These are phyloP conservation scores for Lysandra coridon DNA, from an alignment of 2,888 invertebrate species.

Conservation along the genomic window DNA sequence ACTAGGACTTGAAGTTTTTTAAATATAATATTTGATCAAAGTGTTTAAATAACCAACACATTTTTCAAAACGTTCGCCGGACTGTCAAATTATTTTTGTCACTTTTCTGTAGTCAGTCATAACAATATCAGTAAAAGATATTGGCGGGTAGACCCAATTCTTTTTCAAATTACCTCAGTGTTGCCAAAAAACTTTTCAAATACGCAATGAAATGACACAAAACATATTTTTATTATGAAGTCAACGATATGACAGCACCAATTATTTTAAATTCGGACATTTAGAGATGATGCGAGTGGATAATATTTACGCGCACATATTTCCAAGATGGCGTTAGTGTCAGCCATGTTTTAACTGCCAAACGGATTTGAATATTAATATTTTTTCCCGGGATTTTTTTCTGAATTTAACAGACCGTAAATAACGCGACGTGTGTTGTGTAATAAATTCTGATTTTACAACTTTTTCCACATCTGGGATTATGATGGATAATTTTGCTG, in stretches of 20 bases:
- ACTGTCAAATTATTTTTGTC: slow-evolving; percentile 6
- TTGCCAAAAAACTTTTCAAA: slow-evolving; percentile 10
- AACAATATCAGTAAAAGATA: neutral
- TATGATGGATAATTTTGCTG: slow-evolving; percentile 9
- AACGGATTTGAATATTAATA: slow-evolving; percentile 9
- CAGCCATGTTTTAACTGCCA: slow-evolving; percentile 18
- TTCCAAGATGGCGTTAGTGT: neutral
- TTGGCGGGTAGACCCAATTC: slow-evolving; percentile 5
- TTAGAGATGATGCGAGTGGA: slow-evolving; percentile 6
- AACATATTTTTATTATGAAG: slow-evolving; percentile 14
- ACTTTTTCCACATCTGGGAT: neutral
- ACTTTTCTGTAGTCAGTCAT: neutral
- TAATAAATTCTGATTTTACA: slow-evolving; percentile 2
- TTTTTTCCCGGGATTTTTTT: neutral
- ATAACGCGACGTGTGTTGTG: neutral
- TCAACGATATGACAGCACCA: slow-evolving; percentile 15
- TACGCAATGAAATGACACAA: slow-evolving; percentile 3
- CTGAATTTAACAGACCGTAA: neutral
- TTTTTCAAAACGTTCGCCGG: neutral
- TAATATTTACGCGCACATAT: slow-evolving; percentile 13
- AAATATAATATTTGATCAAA: no score
- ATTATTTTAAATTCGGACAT: slow-evolving; percentile 29
- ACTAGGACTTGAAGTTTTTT: no score
- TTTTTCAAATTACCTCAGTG: slow-evolving; percentile 12
- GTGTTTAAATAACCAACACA: neutral